Evolutionary conservation across 2,113 vertebrate species (phyloP), one percentile per base, ranked within the genome.

Genomic region (Stercorarius parasiticus): DNA sequence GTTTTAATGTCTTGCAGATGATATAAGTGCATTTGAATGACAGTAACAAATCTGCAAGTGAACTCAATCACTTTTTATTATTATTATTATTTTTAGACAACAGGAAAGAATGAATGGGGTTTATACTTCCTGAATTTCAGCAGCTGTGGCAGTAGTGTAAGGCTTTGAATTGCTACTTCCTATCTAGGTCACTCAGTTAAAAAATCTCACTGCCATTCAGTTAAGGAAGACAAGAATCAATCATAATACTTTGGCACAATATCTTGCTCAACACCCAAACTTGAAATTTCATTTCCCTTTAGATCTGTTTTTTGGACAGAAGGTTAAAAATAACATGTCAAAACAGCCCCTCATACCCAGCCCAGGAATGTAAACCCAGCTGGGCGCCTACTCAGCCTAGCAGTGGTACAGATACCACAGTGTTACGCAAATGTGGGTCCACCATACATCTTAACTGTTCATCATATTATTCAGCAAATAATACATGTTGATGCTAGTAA

Each of bases 81-180:
- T 66, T 30, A 42, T 21, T 32, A 11, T 65, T 45, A 66, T 42
- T 45, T n/a, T 64, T 23, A 42, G 21, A 27, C 8, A 64, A 30
- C 38, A 86, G 58, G 42, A 92, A 95, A 88, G 38, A 88, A 90
- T 62, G 34, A 82, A 86, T 80, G 22, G 22, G 29, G 38, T 86
- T 88, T 70, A 64, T 30, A 80, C 49, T 92, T 93, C 85, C 90
- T 90, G 74, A 88, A 80, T 88, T 84, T 93, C 71, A 92, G 71
- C 74, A 95, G 67, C 82, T 94, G 29, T 59, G 55, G 59, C 32
- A 62, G 55, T 25, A 92, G 45, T 5, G 14, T 11, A 92, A 83
- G 49, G 19, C 29, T 62, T 20, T 66, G 69, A 91, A 79, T 32
- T 58, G 32, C 19, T 74, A 55, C 22, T 91, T 93, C 43, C 81